Evolutionary conservation across 92 coral and sea anemone genomes (phyloP).

Genomic region (Parazoanthus atlanticus): DNA sequence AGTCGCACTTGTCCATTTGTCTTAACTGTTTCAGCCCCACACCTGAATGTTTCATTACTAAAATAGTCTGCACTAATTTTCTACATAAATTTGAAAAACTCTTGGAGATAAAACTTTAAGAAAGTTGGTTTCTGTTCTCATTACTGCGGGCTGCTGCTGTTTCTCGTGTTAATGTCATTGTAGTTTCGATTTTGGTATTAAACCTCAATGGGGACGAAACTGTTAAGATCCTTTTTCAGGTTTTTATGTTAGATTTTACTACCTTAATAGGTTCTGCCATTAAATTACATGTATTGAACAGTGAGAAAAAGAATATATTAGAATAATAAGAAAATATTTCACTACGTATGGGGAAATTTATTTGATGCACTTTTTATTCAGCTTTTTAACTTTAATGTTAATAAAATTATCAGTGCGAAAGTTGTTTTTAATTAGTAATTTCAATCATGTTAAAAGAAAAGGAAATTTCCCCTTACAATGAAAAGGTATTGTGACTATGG

Average conservation of each 20-base stretch:
- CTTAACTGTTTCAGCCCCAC: background rate
- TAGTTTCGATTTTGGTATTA: background rate
- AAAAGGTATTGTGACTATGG: background rate
- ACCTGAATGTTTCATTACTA: background rate
- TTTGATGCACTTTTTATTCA: background rate
- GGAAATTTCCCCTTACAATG: background rate
- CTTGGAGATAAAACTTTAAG: too few species aligned
- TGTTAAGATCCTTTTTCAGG: too few species aligned
- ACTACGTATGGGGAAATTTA: background rate
- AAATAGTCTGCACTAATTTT: background rate
- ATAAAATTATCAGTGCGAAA: background rate
- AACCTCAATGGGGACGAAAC: background rate
- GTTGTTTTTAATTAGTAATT: background rate
- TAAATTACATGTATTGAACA: background rate
- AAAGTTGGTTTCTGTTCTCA: too few species aligned
- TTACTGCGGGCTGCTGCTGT: background rate
- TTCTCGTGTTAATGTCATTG: background rate
- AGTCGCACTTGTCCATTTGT: too few species aligned
- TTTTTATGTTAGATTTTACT: too few species aligned
- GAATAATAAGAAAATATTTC: background rate
- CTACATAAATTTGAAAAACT: background rate
- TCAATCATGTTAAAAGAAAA: background rate
- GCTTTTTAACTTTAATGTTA: too few species aligned
- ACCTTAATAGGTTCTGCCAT: background rate
- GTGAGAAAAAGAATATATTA: background rate